Base-by-base conservation (phyloP, 1,140 invertebrate genomes). In the Lepidurus packardi region DNA sequence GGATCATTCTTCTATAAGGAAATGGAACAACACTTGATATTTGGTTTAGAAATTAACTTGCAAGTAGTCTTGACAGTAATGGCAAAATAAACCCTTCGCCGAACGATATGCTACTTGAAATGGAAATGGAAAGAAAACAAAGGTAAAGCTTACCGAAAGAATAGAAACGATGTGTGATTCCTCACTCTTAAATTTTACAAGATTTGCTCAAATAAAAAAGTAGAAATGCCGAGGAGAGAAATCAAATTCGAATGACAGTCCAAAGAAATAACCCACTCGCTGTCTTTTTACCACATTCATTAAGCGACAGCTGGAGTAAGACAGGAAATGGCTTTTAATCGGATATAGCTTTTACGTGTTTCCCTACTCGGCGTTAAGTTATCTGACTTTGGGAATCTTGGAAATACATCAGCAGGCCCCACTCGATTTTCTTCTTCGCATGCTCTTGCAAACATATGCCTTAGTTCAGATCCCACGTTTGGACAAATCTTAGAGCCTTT, bases 291-390 rank as follows among this genome's bases (percentile, higher is more conserved):
- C 53, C 53, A 16, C 53, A 65, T 65, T 65, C 53, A 65, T 65
- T 65, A 65, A 65, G 53, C 53, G 21, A 65, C 53, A 65, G 53
- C 53, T 65, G 53, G 53, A 65, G 53, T 65, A n/a, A 13, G 8
- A 65, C 53, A 65, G 6, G 53, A 65, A 65, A 65, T 21, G 53
- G 21, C 53, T 65, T 65, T 65, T 65, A 65, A 65, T 65, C 53
- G 53, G 8, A 65, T n/a, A 65, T n/a, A 65, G 53, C 53, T 65
- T 65, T 65, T 65, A 16, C 53, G 53, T 65, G 53, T 65, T 65
- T 21, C 13, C 16, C 16, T 21, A 65, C 16, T 65, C 53, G 16
- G 13, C 53, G 16, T 7, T 11, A 21, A 65, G 21, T 65, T 21
- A 21, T 65, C 53, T 7, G 21, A n/a, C 53, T 65, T 65, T 34